Conservation (phyloP, 2,797 vertebrate genomes). For the Sebastes kiyomatsui region DNA sequence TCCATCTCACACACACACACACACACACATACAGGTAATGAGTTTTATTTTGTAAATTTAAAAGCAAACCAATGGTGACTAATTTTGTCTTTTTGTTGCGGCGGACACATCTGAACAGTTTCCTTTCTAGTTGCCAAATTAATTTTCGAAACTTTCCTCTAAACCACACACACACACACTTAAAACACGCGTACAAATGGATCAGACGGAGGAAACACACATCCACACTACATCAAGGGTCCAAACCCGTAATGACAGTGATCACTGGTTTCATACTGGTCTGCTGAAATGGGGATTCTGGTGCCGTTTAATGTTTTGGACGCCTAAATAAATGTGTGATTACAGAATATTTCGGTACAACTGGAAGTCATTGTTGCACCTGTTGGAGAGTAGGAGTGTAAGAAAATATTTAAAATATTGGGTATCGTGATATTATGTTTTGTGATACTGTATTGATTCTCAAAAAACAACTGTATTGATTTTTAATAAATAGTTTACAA, state of each 20-base stretch:
- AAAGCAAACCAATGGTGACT: background rate
- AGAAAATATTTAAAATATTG: too few species aligned
- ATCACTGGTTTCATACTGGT: background rate
- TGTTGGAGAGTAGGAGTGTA: background rate
- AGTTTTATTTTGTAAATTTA: slow-evolving; percentile 12
- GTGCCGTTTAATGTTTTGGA: background rate
- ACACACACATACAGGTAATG: background rate
- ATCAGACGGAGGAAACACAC: background rate
- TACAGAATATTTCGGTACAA: background rate
- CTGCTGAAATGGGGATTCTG: background rate
- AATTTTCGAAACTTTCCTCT: slow-evolving; percentile 12
- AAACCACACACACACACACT: background rate
- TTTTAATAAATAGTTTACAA: too few species aligned
- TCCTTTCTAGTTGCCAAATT: background rate
- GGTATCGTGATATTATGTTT: too few species aligned
- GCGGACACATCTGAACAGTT: background rate
- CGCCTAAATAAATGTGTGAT: background rate
- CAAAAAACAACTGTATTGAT: too few species aligned
- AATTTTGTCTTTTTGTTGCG: background rate
- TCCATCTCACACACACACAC: slow-evolving; percentile 27
- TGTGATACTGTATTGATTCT: too few species aligned
- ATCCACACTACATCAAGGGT: background rate
- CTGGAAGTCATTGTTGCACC: background rate
- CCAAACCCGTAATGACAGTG: background rate
- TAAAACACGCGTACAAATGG: background rate